Conservation (phyloP, 2,113 vertebrate genomes). For the Mormyrus iriodes region DNA sequence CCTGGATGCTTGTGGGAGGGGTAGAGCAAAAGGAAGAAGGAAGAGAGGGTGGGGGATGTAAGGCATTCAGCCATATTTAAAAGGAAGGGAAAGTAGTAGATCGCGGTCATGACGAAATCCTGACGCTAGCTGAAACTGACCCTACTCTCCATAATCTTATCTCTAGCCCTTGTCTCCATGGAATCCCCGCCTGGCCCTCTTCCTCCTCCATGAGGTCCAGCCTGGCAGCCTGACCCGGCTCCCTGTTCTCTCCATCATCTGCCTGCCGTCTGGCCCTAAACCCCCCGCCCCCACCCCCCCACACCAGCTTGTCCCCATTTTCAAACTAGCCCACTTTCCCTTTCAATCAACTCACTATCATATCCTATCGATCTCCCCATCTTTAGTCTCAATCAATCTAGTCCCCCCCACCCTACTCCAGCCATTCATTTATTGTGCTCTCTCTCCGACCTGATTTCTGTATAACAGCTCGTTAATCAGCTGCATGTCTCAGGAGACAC, state of each 20-base stretch:
- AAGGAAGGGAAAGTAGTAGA: background rate
- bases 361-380: background rate
- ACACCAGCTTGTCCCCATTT: background rate
- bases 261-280: background rate
- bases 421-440: background rate
- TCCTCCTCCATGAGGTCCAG: background rate
- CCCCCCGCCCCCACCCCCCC: background rate
- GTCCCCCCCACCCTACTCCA: background rate
- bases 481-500: background rate
- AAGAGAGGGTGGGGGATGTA: background rate
- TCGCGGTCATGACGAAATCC: background rate
- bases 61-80: background rate
- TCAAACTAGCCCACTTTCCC: background rate
- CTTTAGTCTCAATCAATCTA: background rate
- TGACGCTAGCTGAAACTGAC: too few species aligned
- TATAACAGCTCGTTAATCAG: background rate
- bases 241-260: background rate
- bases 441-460: conserved; percentile 8
- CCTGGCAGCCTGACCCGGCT: background rate
- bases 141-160: background rate
- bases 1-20: background rate
- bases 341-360: background rate
- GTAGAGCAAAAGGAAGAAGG: too few species aligned
- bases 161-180: background rate
- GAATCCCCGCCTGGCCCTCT: background rate